Evolutionary conservation across 2,888 invertebrate genomes (phyloP).

Genomic region (Troglohyphantes excavatus): DNA sequence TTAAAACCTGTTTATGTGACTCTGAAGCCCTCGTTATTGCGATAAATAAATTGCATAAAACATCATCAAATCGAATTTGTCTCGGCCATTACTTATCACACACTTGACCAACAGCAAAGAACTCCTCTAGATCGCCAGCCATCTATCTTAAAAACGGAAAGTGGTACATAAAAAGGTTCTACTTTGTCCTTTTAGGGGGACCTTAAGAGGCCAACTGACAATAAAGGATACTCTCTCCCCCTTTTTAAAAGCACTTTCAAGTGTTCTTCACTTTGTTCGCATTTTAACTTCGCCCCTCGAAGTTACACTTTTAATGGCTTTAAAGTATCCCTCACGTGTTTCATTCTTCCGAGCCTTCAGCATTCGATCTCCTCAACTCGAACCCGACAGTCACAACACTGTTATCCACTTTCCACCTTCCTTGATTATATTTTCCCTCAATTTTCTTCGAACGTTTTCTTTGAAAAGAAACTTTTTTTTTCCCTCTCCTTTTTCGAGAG

Average conservation of each 20-base stretch:
- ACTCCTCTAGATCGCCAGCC: too few relatives aligned
- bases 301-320: conserved; percentile 78
- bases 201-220: conserved; percentile 42
- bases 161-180: too few relatives aligned
- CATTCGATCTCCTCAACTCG: conserved; percentile 11
- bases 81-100: too few relatives aligned
- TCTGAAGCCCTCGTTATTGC: too few relatives aligned
- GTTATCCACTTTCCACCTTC: conserved; percentile 71
- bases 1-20: too few relatives aligned
- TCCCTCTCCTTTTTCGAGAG: not conserved
- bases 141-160: too few relatives aligned
- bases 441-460: conserved; percentile 39
- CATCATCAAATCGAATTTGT: too few relatives aligned
- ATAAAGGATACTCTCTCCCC: conserved; percentile 41
- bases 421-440: conserved; percentile 76
- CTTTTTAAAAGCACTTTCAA: conserved; percentile 77
- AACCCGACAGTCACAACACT: conserved; percentile 73
- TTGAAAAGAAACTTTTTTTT: not conserved
- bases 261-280: conserved; percentile 77
- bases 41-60: too few relatives aligned
- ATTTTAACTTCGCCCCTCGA: conserved; percentile 73
- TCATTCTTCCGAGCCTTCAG: conserved; percentile 15
- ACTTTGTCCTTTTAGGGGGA: too few relatives aligned
- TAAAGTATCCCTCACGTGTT: conserved; percentile 70
- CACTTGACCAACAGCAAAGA: too few relatives aligned